These are phyloP conservation scores for Setipinna tenuifilis DNA, from an alignment of 2,797 vertebrate species.

Conservation along the genomic window DNA sequence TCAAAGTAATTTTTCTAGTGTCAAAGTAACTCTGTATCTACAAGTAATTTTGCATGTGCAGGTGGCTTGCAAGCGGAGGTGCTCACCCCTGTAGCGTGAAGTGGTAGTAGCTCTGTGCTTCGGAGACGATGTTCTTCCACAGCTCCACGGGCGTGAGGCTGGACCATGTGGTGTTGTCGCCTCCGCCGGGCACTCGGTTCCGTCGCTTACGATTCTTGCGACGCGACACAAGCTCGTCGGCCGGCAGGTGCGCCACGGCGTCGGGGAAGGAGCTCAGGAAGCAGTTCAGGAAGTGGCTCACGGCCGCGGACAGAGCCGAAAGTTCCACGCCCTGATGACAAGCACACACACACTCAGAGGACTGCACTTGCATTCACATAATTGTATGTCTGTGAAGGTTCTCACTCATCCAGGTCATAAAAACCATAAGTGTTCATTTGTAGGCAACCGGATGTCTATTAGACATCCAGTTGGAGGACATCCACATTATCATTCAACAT, in stretches of 20 bases:
- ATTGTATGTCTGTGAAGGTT: too few species aligned
- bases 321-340: slow-evolving; percentile 88
- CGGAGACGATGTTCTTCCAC: slow-evolving; percentile 92
- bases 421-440: too few species aligned
- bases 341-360: neutral
- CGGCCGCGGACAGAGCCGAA: slow-evolving; percentile 93
- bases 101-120: slow-evolving; percentile 91
- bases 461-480: too few species aligned
- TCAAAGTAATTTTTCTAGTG: too few species aligned
- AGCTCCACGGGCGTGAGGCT: slow-evolving; percentile 92
- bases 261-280: slow-evolving; percentile 96
- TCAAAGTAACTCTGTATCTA: too few species aligned
- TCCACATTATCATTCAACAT: too few species aligned
- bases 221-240: slow-evolving; percentile 93
- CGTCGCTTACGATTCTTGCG: slow-evolving; percentile 92
- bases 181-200: slow-evolving; percentile 86
- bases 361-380: too few species aligned
- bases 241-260: slow-evolving; percentile 90
- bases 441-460: too few species aligned
- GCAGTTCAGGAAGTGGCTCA: slow-evolving; percentile 98
- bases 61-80: too few species aligned
- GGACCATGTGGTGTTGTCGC: slow-evolving; percentile 95
- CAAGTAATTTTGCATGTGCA: too few species aligned
- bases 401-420: too few species aligned
- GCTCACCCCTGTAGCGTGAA: slow-evolving; percentile 76